Evolutionary conservation across 2,113 vertebrate species (phyloP).

Genomic region (Bubo blakistoni): DNA sequence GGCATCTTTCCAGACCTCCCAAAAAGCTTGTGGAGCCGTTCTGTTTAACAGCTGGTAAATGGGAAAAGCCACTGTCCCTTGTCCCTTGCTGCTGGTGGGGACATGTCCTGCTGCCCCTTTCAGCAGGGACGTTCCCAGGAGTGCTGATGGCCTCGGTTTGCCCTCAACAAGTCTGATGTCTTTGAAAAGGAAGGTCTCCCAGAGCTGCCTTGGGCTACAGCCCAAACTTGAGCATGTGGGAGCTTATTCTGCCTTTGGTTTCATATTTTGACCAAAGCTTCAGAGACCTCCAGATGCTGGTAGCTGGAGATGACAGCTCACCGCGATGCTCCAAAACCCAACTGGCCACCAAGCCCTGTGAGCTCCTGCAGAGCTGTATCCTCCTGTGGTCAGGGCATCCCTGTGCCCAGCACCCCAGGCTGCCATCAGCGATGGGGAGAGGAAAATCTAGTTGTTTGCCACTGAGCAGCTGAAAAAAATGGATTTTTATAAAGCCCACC

Average conservation of each 20-base stretch:
- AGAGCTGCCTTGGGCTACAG: background rate
- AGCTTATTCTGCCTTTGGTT: background rate
- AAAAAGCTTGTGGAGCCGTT: background rate
- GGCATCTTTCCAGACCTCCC: background rate
- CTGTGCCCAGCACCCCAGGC: background rate
- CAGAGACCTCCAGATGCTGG: background rate
- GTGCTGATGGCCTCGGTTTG: background rate
- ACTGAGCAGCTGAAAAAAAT: background rate
- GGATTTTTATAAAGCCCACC: background rate
- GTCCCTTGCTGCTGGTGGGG: background rate
- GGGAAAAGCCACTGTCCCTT: background rate
- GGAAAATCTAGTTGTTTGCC: background rate
- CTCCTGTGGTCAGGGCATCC: background rate
- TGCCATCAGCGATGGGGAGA: background rate
- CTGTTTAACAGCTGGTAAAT: background rate
- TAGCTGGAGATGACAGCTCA: background rate
- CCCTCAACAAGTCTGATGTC: rapidly evolving
- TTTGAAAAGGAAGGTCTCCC: background rate
- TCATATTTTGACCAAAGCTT: background rate
- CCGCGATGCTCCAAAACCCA: background rate
- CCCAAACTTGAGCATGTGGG: background rate
- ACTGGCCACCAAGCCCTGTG: rapidly evolving
- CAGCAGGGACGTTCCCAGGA: rapidly evolving
- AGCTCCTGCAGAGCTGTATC: background rate
- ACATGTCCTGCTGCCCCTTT: background rate